A percentile compares a stretch with the other conserved stretches of the same genome.
These are phyloP conservation scores for Leptoteleia sp. DNA, from an alignment of 1,140 invertebrate genomes.

Conservation along the genomic window DNA sequence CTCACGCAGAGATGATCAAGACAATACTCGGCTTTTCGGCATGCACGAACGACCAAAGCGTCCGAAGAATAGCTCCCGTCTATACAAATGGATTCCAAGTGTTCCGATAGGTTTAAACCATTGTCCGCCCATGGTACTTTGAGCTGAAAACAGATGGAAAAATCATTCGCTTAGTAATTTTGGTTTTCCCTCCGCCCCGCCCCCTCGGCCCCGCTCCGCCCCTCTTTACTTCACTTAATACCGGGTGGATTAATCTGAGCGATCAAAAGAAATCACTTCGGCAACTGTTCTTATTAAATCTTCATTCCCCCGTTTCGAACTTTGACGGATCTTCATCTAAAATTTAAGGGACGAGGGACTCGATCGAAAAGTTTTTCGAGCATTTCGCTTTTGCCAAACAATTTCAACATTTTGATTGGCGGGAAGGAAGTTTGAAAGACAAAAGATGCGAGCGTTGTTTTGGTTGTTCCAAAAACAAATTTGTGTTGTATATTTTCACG, in stretches of 20 bases:
- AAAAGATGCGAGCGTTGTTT: too few species aligned
- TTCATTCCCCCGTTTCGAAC: background rate
- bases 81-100: slow-evolving; percentile 57
- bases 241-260: background rate
- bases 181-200: background rate
- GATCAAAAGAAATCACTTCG: background rate
- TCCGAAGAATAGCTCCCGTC: slow-evolving; percentile 49
- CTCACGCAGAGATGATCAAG: slow-evolving; percentile 61
- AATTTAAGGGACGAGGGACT: too few species aligned
- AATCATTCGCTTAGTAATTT: slow-evolving; percentile 5
- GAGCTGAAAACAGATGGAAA: slow-evolving; percentile 44
- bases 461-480: too few species aligned
- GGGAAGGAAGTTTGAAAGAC: too few species aligned
- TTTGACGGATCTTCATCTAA: too few species aligned
- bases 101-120: slow-evolving; percentile 52
- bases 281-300: background rate
- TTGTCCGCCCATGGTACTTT: slow-evolving; percentile 55
- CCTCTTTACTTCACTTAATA: too few species aligned
- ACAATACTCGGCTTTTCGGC: slow-evolving; percentile 52
- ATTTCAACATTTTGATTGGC: too few species aligned
- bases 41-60: slow-evolving; percentile 62
- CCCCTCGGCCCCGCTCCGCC: too few species aligned
- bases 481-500: too few species aligned
- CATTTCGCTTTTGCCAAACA: too few species aligned
- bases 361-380: too few species aligned